Evolutionary conservation across 2,888 invertebrate species (phyloP).

Genomic region (Drosophila seclusa): DNA sequence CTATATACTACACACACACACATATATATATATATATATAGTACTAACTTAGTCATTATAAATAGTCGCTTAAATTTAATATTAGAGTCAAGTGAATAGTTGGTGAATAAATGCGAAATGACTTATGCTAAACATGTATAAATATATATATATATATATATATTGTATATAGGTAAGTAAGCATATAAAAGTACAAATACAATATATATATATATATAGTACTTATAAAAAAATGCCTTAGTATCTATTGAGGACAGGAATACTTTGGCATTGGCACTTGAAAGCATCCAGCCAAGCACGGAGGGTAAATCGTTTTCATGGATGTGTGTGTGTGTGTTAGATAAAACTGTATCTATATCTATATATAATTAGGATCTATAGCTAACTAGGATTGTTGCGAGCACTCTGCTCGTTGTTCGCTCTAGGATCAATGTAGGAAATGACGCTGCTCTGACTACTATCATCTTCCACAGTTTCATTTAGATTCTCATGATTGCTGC

Average conservation of each 20-base stretch:
- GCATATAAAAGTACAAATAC: constrained; percentile 38
- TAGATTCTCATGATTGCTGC: constrained; percentile 59
- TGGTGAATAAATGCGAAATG: constrained; percentile 19
- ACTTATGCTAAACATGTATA: constrained; percentile 23
- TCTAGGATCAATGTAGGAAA: constrained; percentile 84
- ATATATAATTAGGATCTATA: constrained; percentile 22
- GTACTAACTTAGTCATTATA: constrained; percentile 46
- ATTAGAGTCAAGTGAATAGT: constrained; percentile 25
- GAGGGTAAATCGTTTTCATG: constrained; percentile 30
- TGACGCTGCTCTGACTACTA: constrained; percentile 84
- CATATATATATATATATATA: not conserved
- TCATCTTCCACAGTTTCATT: constrained; percentile 83
- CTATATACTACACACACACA: not conserved
- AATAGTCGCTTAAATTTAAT: constrained; percentile 47
- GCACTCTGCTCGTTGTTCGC: constrained; percentile 50
- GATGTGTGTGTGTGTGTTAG: constrained; percentile 17
- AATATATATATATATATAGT: constrained; percentile 1
- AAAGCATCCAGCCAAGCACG: constrained; percentile 41
- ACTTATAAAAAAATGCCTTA: constrained; percentile 17
- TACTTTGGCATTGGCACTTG: constrained; percentile 46
- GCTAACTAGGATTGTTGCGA: constrained; percentile 62
- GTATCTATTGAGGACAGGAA: constrained; percentile 31
- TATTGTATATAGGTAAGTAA: constrained; percentile 11
- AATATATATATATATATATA: constrained; percentile 7
- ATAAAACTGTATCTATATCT: constrained; percentile 18